Base-by-base conservation (phyloP, 2,888 invertebrate species). In the Drosophila koepferae region DNA sequence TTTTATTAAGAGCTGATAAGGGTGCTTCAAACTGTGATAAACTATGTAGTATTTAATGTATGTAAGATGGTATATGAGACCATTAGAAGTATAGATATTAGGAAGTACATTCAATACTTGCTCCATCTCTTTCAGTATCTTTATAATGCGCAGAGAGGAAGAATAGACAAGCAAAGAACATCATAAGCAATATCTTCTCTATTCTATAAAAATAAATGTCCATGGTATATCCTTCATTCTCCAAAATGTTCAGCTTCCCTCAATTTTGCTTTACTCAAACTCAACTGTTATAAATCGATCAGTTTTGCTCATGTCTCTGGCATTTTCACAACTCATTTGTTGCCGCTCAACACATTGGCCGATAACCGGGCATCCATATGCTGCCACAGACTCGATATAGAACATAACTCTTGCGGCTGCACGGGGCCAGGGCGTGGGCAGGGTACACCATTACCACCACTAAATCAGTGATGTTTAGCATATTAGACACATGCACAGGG, bases 381-480 rank as follows among this genome's bases (percentile, higher is more conserved):
- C 61, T 59, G 36, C 72, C 68, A 41, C 63, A 31, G 44, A 55
- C 54, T 40, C 56, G 44, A 60, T 74, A 67, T 49, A 49, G 62
- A 48, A 53, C 70, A 88, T 88, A 83, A 82, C 80, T 88, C 82
- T 86, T 83, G 54, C 49, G 61, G 69, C 53, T 46, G 46, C 6
- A 18, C n/a, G n/a, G 9, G 41, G 10, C 18, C 20, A 12, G 23
- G 8, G 10, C 4, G 43, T 1, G 20, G 46, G 23, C 46, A 18
- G 28, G 55, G 41, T 44, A 38, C 40, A 62, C 66, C 81, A 81
- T 77, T 81, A 77, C 77, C 86, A 69, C 70, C 83, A 81, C 74
- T 82, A 85, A 85, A 82, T 89, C 88, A 80, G 72, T 87, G 86
- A 85, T 78, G 86, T 72, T 85, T 85, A 85, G 82, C 85, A 85